Base-by-base conservation (phyloP, 1,140 invertebrate genomes). In the Probaryconus sp. region DNA sequence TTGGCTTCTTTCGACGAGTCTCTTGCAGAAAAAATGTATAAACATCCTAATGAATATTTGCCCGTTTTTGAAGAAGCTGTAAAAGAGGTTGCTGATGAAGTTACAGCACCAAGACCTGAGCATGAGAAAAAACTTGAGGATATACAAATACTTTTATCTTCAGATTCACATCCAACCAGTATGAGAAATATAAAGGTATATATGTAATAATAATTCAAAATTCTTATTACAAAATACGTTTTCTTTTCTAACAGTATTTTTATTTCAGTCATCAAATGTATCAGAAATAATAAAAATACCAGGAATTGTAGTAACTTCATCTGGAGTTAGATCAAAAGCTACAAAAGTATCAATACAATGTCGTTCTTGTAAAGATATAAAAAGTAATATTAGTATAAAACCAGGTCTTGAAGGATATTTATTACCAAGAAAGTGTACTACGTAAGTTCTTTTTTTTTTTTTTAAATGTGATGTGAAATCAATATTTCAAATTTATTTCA, bases 1-100 rank as follows among this genome's bases (percentile, higher is more conserved):
- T 88, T 99, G 17, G 91, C 93, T 13, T 96, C 94, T 80, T 99
- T 96, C 89, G 96, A 99, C 89, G 97, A 99, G 87, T 91, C 93
- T 9, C 88, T 99, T 16, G 96, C 95, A 1, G 97, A 98, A 77
- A 97, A 97, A 84, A 83, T 99, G 4, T 92, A 93, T 68, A 98
- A 98, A 82, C 91, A 95, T 68, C 98, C 98, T 0, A 92, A 95
- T 7, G 97, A 99, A 83, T 94, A 96, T 89, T 87, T 99, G 20
- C 94, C 97, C 3, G 91, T 99, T 85, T 95, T 99, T 85, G 98
- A 99, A 89, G 97, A 98, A 87, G 98, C 98, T 53, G 97, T 97
- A 0, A 97, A 93, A 86, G 97, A 99, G 88, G 95, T 99, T 35
- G 98, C 95, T 1, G 97, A 99, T 92, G 98, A 99, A 89, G 88